A percentile compares a stretch with the other conserved stretches of the same genome.
Conservation (phyloP, 2,888 invertebrate species). For the Congeria kusceri region DNA sequence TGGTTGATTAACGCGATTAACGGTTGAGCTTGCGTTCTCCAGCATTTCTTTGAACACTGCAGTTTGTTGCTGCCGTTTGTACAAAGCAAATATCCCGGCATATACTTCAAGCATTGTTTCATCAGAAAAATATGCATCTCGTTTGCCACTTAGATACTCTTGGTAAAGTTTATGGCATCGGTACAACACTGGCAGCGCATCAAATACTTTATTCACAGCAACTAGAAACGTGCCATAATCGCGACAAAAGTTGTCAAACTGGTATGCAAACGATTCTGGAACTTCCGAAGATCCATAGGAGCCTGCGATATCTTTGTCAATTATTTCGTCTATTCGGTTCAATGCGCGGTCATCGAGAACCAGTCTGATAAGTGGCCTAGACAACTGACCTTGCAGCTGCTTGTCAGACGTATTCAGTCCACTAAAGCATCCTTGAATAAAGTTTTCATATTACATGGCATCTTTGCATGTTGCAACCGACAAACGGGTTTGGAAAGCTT, state of each 20-base stretch:
- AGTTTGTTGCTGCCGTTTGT: background rate
- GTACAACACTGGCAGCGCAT: constrained; percentile 35
- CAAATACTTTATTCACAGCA: constrained; percentile 35
- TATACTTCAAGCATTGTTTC: background rate
- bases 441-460: constrained; percentile 52
- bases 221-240: constrained; percentile 53
- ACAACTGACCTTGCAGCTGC: constrained; percentile 58
- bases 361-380: constrained; percentile 51
- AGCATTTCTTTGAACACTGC: background rate
- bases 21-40: background rate
- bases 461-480: constrained; percentile 67
- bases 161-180: constrained; percentile 34
- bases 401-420: constrained; percentile 46
- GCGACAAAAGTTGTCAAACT: constrained; percentile 40
- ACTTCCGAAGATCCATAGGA: constrained; percentile 49
- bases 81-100: background rate
- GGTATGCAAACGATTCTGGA: constrained; percentile 39
- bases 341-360: constrained; percentile 38
- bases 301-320: constrained; percentile 43
- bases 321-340: constrained; percentile 45
- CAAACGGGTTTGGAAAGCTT: constrained; percentile 62
- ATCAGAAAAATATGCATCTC: background rate
- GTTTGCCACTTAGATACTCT: background rate
- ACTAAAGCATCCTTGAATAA: constrained; percentile 53
- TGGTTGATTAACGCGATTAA: background rate